These are phyloP conservation scores for Hirudinaria manillensis DNA, from an alignment of 2,888 invertebrate genomes.

Conservation along the genomic window DNA sequence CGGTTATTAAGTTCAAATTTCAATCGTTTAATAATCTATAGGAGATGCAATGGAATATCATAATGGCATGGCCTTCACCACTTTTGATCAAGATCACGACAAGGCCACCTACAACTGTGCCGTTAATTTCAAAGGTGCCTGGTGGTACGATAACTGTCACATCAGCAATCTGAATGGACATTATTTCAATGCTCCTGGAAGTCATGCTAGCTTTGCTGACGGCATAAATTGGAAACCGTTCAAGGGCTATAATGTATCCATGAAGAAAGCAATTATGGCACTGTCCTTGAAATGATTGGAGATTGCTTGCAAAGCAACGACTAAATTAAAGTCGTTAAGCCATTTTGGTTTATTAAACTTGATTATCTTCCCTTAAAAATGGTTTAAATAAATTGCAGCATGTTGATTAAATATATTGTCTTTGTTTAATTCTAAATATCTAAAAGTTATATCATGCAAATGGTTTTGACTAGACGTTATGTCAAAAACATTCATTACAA, in stretches of 20 bases:
- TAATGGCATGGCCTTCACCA: slow-evolving; percentile 15
- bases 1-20: too few species aligned
- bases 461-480: too few species aligned
- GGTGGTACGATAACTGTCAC: slow-evolving; percentile 33
- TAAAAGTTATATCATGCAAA: too few species aligned
- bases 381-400: too few species aligned
- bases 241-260: not conserved
- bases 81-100: slow-evolving; percentile 24
- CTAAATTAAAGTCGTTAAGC: too few species aligned
- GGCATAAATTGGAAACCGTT: slow-evolving; percentile 18
- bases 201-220: slow-evolving; percentile 10
- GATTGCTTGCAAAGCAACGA: too few species aligned
- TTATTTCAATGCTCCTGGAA: slow-evolving; percentile 1
- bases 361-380: too few species aligned
- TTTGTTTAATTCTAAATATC: too few species aligned
- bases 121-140: slow-evolving; percentile 17
- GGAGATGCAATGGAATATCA: slow-evolving; percentile 18
- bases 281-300: too few species aligned
- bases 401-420: too few species aligned
- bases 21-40: not conserved
- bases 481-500: too few species aligned
- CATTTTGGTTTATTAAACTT: too few species aligned
- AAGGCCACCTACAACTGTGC: not conserved
- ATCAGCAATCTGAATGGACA: slow-evolving; percentile 26
- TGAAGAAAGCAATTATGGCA: slow-evolving; percentile 19